Percentiles rank a stretch among this genome's conserved stretches.
Conservation (phyloP, 1,140 invertebrate genomes). For the Hestina assimilis region DNA sequence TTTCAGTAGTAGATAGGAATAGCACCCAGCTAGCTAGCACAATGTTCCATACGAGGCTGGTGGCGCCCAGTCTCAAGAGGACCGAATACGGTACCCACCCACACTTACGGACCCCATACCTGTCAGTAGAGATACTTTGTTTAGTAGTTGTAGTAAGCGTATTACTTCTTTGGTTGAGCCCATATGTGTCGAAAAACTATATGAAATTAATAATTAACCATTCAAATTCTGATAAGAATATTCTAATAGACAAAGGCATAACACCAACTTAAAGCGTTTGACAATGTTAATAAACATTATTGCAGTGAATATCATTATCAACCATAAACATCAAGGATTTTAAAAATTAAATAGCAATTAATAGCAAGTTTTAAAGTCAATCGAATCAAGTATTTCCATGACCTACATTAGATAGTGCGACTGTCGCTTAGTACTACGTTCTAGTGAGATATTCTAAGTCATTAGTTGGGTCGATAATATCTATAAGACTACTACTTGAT, state of each 20-base stretch:
- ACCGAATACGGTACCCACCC: too few species aligned
- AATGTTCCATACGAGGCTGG: too few species aligned
- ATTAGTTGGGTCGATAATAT: background rate
- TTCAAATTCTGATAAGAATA: background rate
- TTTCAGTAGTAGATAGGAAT: background rate
- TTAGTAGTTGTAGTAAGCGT: too few species aligned
- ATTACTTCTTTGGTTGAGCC: too few species aligned
- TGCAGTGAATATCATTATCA: background rate
- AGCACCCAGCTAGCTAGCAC: too few species aligned
- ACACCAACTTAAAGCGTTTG: too few species aligned
- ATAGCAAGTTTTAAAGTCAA: constrained; percentile 43
- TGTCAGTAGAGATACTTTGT: too few species aligned
- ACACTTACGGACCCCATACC: too few species aligned
- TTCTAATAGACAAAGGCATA: too few species aligned
- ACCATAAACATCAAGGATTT: constrained; percentile 48
- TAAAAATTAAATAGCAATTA: constrained; percentile 43
- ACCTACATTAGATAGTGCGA: constrained; percentile 43
- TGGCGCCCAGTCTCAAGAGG: too few species aligned
- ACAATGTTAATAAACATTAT: background rate
- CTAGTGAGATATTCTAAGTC: background rate
- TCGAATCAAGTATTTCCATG: constrained; percentile 48
- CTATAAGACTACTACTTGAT: background rate
- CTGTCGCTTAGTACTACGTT: background rate
- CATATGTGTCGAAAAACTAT: too few species aligned
- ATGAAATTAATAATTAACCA: background rate